Percentiles rank a stretch among this genome's conserved stretches.
Conservation (phyloP, 2,888 invertebrate species). For the Coremacera marginata region DNA sequence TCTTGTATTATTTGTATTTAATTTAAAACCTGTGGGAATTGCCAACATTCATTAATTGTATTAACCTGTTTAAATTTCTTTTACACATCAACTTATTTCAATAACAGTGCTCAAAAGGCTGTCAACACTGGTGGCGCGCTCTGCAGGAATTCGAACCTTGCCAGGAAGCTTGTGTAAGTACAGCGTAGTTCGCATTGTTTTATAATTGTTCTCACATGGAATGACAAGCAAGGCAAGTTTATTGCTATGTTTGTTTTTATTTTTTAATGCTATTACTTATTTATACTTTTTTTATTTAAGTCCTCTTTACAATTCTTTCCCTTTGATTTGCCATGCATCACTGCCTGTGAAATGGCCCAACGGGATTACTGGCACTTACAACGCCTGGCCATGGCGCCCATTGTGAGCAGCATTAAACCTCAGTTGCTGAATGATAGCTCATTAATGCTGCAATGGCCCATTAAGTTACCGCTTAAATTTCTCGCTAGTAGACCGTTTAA, state of each 20-base stretch:
- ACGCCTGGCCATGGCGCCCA: conserved; percentile 53
- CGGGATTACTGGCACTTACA: conserved; percentile 59
- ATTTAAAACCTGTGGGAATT: conserved; percentile 37
- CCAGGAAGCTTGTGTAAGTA: conserved; percentile 87
- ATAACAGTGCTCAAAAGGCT: conserved; percentile 82
- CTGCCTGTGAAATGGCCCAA: conserved; percentile 63
- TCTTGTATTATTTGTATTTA: conserved; percentile 19
- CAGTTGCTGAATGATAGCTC: conserved; percentile 50
- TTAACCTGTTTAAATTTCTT: background rate
- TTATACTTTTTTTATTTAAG: conserved; percentile 43
- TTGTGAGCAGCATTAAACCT: conserved; percentile 50
- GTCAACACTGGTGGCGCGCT: conserved; percentile 82
- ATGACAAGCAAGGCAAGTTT: background rate
- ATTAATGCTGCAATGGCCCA: conserved; percentile 59
- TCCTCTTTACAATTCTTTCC: conserved; percentile 59
- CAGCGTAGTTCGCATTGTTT: background rate
- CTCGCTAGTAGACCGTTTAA: conserved; percentile 60
- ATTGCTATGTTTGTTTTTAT: background rate
- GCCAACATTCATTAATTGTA: conserved; percentile 14
- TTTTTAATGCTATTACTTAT: background rate
- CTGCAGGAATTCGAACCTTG: conserved; percentile 78
- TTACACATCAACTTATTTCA: no score
- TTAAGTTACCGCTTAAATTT: conserved; percentile 57
- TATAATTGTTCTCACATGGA: background rate
- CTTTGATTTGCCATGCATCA: conserved; percentile 63